A percentile compares a stretch with the other conserved stretches of the same genome.
These are phyloP conservation scores for Tillus elongatus DNA, from an alignment of 2,888 invertebrate species.

Conservation along the genomic window DNA sequence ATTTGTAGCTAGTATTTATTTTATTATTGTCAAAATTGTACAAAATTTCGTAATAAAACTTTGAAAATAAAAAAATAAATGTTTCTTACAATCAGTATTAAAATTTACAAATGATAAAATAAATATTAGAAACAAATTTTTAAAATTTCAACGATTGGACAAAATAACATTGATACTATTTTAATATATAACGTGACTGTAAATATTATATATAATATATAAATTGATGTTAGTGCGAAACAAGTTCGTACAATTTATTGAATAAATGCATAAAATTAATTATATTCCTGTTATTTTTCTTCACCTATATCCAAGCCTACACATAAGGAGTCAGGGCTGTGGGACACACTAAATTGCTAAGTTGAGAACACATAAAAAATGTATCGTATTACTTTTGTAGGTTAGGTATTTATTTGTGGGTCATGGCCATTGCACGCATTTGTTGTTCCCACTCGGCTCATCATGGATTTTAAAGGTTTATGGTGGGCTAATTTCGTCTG, in stretches of 20 bases:
- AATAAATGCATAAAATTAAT: slow-evolving; percentile 28
- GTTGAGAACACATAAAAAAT: too few relatives aligned
- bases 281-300: too few relatives aligned
- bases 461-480: too few relatives aligned
- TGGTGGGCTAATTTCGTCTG: too few relatives aligned
- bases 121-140: slow-evolving; percentile 21
- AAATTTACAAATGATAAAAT: slow-evolving; percentile 24
- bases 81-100: slow-evolving; percentile 37
- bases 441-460: too few relatives aligned
- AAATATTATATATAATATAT: slow-evolving; percentile 36
- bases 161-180: slow-evolving; percentile 31
- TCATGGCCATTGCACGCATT: too few relatives aligned
- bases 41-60: slow-evolving; percentile 34
- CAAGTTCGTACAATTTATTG: slow-evolving; percentile 39
- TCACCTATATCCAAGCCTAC: too few relatives aligned
- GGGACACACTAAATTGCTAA: too few relatives aligned
- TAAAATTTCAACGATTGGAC: slow-evolving; percentile 29
- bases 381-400: too few relatives aligned
- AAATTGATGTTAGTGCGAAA: slow-evolving; percentile 41
- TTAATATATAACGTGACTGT: slow-evolving; percentile 42
- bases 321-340: too few relatives aligned
- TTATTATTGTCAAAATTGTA: slow-evolving; percentile 30
- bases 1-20: slow-evolving; percentile 24
- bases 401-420: too few relatives aligned
- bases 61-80: slow-evolving; percentile 25